A percentile compares a stretch with the other conserved stretches of the same genome.
Conservation (phyloP, 2,113 vertebrate species). For the Pica pica region DNA sequence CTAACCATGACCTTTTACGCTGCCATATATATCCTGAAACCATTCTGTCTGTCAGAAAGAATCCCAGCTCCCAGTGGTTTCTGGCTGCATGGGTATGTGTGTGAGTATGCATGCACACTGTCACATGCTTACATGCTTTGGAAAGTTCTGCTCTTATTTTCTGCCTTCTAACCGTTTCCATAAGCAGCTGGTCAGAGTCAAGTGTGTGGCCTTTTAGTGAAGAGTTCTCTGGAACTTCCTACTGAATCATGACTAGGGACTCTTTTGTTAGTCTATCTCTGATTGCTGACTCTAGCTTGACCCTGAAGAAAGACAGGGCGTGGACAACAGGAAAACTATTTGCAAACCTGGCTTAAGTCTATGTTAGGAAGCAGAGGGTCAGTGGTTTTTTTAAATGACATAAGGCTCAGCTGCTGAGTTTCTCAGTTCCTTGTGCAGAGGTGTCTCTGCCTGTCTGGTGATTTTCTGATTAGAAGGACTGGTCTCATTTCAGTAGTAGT, state of each 20-base stretch:
- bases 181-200: background rate
- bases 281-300: background rate
- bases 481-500: rapidly evolving
- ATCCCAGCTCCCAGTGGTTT: background rate
- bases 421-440: background rate
- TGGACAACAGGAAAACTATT: background rate
- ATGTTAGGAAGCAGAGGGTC: background rate
- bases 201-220: background rate
- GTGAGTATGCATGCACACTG: rapidly evolving
- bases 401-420: background rate
- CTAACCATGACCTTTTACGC: background rate
- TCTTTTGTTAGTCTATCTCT: background rate
- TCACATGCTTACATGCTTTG: background rate
- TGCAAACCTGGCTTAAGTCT: background rate
- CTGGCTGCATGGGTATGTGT: background rate
- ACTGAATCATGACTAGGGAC: background rate
- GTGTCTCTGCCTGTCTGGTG: background rate
- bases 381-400: rapidly evolving
- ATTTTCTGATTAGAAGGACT: background rate
- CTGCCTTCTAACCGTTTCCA: background rate
- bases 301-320: background rate
- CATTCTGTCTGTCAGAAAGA: background rate
- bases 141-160: background rate
- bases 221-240: background rate
- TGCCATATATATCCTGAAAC: background rate